A percentile compares a stretch with the other conserved stretches of the same genome.
Evolutionary conservation across 2,888 invertebrate species (phyloP).

Genomic region (Steinernema carpocapsae): DNA sequence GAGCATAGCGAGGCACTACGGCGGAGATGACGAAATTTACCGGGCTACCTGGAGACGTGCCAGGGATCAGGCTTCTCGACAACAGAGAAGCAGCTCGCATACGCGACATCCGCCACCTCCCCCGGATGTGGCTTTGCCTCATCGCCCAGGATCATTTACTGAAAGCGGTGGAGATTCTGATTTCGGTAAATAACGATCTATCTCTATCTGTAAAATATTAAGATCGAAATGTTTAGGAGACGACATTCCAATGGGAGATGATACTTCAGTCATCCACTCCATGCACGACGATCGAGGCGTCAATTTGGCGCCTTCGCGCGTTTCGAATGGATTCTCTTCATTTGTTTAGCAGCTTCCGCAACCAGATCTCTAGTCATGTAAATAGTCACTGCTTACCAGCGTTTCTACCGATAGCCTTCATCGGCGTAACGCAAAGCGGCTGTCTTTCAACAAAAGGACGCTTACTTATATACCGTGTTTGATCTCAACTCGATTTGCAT

Average conservation of each 20-base stretch:
- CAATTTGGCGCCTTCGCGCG: conserved; percentile 37
- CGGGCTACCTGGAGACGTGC: conserved; percentile 49
- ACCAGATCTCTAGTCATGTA: conserved; percentile 20
- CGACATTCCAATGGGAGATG: conserved; percentile 14
- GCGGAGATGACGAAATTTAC: conserved; percentile 46
- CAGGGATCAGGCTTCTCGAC: conserved; percentile 41
- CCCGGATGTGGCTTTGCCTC: conserved; percentile 35
- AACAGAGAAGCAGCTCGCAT: conserved; percentile 33
- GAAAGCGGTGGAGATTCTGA: conserved; percentile 27
- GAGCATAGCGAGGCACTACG: conserved; percentile 24
- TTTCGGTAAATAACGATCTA: neutral
- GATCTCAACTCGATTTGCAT: neutral
- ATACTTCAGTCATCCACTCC: conserved; percentile 4
- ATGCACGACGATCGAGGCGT: neutral
- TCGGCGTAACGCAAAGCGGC: neutral
- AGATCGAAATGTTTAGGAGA: neutral
- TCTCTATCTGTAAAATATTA: neutral
- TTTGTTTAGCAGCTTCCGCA: conserved; percentile 43
- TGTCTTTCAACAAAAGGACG: neutral
- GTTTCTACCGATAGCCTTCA: neutral
- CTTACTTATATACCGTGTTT: neutral
- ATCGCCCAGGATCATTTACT: conserved; percentile 22
- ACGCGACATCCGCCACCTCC: conserved; percentile 36
- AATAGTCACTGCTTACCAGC: neutral
- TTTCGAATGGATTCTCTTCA: conserved; percentile 52